These are phyloP conservation scores for Isaurus tuberculatus DNA, from an alignment of 92 coral and sea anemone species.

Conservation along the genomic window DNA sequence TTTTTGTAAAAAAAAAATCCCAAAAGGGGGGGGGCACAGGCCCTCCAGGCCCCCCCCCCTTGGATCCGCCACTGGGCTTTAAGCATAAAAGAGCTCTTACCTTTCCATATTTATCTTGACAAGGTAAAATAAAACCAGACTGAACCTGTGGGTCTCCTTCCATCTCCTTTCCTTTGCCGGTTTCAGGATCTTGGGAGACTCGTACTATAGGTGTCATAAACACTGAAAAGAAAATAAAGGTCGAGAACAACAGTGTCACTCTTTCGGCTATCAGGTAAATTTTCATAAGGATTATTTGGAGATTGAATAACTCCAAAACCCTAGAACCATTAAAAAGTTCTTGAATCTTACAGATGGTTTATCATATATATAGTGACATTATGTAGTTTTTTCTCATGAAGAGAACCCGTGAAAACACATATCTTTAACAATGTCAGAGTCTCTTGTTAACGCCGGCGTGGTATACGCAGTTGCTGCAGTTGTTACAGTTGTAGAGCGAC, in stretches of 20 bases:
- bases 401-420: no score
- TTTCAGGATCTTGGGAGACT: background rate
- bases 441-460: no score
- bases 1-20: no score
- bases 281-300: background rate
- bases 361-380: no score
- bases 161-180: background rate
- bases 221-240: conserved; percentile 6
- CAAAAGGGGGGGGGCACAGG: no score
- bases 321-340: background rate
- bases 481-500: no score
- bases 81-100: background rate
- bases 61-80: no score
- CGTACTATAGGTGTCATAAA: conserved; percentile 15
- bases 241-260: background rate
- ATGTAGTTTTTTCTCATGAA: no score
- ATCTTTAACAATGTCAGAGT: no score
- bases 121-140: conserved; percentile 34
- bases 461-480: no score
- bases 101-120: conserved; percentile 40
- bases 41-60: no score
- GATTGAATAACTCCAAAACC: background rate
- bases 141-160: conserved; percentile 35
- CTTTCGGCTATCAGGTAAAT: background rate
- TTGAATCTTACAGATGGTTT: no score